Evolutionary conservation across 2,113 vertebrate species (phyloP).

Genomic region (Callorhinus ursinus): DNA sequence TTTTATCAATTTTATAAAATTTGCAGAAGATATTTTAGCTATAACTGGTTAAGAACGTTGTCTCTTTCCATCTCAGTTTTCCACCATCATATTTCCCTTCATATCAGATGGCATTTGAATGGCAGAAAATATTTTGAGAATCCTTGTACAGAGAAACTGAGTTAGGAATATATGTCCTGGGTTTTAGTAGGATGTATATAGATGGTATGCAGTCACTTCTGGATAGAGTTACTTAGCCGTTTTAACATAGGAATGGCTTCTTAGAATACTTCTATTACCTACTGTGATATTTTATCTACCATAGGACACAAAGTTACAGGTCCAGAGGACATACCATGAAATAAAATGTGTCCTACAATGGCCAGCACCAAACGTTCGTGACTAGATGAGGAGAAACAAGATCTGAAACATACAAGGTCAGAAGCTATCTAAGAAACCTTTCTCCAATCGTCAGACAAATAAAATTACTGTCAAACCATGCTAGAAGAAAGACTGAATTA

Average conservation of each 20-base stretch:
- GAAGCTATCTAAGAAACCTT: not conserved
- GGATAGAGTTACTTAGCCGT: not conserved
- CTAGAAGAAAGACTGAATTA: not conserved
- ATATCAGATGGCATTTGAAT: not conserved
- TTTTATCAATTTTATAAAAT: not conserved
- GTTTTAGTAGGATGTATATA: not conserved
- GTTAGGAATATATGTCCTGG: not conserved
- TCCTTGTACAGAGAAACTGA: not conserved
- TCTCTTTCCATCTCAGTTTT: not conserved
- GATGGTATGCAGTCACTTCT: not conserved
- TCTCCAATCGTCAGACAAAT: not conserved
- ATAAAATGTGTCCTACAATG: not conserved
- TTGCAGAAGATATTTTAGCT: not conserved
- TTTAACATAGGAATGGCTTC: not conserved
- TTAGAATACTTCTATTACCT: not conserved
- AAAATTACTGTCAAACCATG: not conserved
- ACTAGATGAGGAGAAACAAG: not conserved
- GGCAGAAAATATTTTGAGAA: not conserved
- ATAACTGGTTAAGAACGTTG: not conserved
- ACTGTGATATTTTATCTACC: not conserved
- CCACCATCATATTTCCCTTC: not conserved
- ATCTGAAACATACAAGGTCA: not conserved
- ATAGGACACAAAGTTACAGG: not conserved
- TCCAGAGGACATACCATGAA: not conserved
- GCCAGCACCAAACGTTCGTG: not conserved